Conservation (phyloP, 1,140 invertebrate species). For the Stegodyphus mimosarum region DNA sequence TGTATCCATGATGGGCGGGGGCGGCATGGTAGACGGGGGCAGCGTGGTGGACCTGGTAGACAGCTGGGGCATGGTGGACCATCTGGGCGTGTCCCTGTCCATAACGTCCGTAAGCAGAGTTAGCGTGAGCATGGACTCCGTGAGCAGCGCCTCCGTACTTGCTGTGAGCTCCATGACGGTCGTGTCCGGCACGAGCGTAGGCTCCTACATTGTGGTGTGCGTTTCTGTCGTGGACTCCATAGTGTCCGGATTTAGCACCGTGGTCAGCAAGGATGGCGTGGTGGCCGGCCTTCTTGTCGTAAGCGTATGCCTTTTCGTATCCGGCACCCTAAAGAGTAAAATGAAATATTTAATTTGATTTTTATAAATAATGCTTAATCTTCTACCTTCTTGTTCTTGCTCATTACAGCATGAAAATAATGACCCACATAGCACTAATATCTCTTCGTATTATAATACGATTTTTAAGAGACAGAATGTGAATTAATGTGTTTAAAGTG, state of each 20-base stretch:
- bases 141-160: neutral
- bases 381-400: too few relatives aligned
- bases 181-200: slow-evolving; percentile 46
- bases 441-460: too few relatives aligned
- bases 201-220: slow-evolving; percentile 50
- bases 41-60: neutral
- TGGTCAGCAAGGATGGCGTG: slow-evolving; percentile 43
- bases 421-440: too few relatives aligned
- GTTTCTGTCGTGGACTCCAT: slow-evolving; percentile 29
- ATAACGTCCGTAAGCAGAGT: slow-evolving; percentile 35
- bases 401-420: too few relatives aligned
- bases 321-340: slow-evolving; percentile 31
- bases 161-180: slow-evolving; percentile 26
- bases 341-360: too few relatives aligned
- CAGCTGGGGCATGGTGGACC: slow-evolving; percentile 21
- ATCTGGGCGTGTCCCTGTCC: slow-evolving; percentile 30
- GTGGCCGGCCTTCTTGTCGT: slow-evolving; percentile 59
- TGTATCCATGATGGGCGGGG: slow-evolving; percentile 13
- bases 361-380: too few relatives aligned
- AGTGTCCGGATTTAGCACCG: slow-evolving; percentile 28
- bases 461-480: too few relatives aligned
- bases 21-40: slow-evolving; percentile 22
- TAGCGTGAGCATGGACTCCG: slow-evolving; percentile 29
- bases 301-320: slow-evolving; percentile 60
- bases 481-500: too few relatives aligned